These are phyloP conservation scores for Peromyscus attwateri DNA, from an alignment of 2,797 vertebrate species.

Conservation along the genomic window DNA sequence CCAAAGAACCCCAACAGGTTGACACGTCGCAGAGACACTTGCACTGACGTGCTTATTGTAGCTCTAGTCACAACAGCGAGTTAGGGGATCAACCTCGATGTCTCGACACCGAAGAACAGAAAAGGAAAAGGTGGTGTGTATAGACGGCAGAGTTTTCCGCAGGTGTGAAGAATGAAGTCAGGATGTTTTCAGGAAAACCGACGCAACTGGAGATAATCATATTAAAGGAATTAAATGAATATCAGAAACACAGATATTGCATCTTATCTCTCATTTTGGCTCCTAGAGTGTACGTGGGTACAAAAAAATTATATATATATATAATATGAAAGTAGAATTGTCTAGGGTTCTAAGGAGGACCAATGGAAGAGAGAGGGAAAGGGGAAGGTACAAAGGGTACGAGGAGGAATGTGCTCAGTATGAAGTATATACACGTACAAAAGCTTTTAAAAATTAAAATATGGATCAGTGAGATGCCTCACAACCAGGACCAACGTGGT, in stretches of 20 bases:
- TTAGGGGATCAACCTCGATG: not conserved
- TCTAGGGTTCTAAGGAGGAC: not conserved
- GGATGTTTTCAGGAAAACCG: not conserved
- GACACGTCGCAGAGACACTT: not conserved
- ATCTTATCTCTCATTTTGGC: not conserved
- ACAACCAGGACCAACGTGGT: not conserved
- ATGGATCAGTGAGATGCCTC: not conserved
- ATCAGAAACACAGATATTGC: not conserved
- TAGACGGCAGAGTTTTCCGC: not conserved
- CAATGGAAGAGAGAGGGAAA: not conserved
- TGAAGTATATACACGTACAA: not conserved
- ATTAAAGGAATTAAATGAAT: no score
- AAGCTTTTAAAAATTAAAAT: not conserved
- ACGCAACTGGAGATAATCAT: not conserved
- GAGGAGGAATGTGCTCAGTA: not conserved
- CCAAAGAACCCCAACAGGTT: not conserved
- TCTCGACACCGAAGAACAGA: not conserved
- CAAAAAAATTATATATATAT: not conserved
- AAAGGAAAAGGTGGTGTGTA: not conserved
- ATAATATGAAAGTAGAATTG: not conserved
- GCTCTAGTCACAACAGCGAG: not conserved
- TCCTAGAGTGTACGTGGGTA: not conserved
- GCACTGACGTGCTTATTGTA: not conserved
- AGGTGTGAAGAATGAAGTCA: not conserved
- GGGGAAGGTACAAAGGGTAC: rapidly evolving